Evolutionary conservation across 2,888 invertebrate species (phyloP).

Genomic region (Melanophora roralis): DNA sequence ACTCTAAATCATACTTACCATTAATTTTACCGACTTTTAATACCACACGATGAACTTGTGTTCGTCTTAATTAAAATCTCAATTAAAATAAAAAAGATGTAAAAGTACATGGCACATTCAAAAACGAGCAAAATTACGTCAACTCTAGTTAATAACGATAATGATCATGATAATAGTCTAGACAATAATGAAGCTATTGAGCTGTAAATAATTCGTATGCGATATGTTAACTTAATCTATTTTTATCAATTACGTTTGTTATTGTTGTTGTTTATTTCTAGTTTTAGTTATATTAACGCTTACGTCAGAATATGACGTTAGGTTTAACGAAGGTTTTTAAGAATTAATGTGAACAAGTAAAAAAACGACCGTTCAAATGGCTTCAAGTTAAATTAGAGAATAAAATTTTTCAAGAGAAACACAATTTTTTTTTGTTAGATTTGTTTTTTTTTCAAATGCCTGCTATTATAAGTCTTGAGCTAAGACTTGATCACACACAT

Average conservation of each 20-base stretch:
- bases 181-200: slow-evolving; percentile 40
- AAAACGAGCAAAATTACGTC: slow-evolving; percentile 30
- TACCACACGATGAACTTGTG: slow-evolving; percentile 73
- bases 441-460: slow-evolving; percentile 18
- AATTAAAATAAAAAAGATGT: slow-evolving; percentile 55
- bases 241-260: not conserved
- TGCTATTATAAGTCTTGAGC: not conserved
- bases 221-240: slow-evolving; percentile 19
- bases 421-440: not conserved
- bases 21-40: slow-evolving; percentile 74
- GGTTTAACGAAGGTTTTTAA: not conserved
- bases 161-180: not conserved
- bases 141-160: slow-evolving; percentile 34
- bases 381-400: slow-evolving; percentile 10
- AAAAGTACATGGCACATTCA: slow-evolving; percentile 16
- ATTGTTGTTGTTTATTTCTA: not conserved
- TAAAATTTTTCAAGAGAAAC: not conserved
- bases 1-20: slow-evolving; percentile 69
- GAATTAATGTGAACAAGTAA: slow-evolving; percentile 1
- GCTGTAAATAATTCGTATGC: slow-evolving; percentile 3
- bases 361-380: slow-evolving; percentile 14
- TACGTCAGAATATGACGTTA: slow-evolving; percentile 41
- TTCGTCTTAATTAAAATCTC: slow-evolving; percentile 67
- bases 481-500: not conserved
- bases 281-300: slow-evolving; percentile 21